Percentiles rank a stretch among this genome's conserved stretches.
Evolutionary conservation across 2,888 invertebrate species (phyloP).

Genomic region (Ypsolopha scabrella): DNA sequence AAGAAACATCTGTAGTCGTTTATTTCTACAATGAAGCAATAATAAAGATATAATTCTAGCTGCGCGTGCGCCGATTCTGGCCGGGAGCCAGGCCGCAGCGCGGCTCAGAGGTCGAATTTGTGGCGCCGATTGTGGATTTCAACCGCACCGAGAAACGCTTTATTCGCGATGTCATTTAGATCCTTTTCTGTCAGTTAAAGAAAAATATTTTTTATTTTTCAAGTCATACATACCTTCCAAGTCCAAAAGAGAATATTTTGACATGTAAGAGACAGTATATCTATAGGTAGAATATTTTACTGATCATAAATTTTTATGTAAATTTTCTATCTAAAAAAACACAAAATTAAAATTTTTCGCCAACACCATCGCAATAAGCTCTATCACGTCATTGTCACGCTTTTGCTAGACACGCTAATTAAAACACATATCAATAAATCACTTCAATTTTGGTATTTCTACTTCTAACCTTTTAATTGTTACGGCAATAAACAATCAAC

Average conservation of each 20-base stretch:
- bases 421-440: constrained; percentile 35
- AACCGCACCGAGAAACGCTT: constrained; percentile 44
- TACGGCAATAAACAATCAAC: constrained; percentile 32
- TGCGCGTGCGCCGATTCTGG: constrained; percentile 48
- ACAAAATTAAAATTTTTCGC: too few relatives aligned
- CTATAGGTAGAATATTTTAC: too few relatives aligned
- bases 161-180: constrained; percentile 2
- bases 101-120: constrained; percentile 37
- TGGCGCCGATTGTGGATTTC: constrained; percentile 40
- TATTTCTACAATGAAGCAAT: too few relatives aligned
- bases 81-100: constrained; percentile 41
- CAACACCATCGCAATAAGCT: too few relatives aligned
- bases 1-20: too few relatives aligned
- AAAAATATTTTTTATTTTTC: too few relatives aligned
- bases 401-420: background rate
- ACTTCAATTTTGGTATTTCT: constrained; percentile 39
- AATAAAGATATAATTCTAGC: background rate
- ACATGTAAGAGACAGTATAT: too few relatives aligned
- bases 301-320: too few relatives aligned
- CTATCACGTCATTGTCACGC: background rate
- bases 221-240: too few relatives aligned
- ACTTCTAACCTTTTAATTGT: constrained; percentile 46
- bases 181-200: too few relatives aligned
- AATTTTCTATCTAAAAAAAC: too few relatives aligned
- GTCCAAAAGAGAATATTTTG: too few relatives aligned